Evolutionary conservation across 2,113 vertebrate genomes (phyloP), one percentile per base, ranked within the genome.

Genomic region (Sylvilagus bachmani): DNA sequence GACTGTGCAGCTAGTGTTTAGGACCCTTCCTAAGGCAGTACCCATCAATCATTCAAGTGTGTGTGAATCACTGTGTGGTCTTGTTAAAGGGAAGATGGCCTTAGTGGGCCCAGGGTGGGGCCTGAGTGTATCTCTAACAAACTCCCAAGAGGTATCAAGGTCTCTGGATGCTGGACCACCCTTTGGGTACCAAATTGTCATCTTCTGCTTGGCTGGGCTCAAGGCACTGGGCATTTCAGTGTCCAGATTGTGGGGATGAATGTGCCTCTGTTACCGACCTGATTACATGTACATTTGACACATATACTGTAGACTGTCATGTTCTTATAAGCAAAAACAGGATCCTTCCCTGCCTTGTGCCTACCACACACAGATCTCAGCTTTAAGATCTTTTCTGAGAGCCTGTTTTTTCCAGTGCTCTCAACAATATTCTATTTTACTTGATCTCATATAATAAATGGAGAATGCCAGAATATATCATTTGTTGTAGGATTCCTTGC

Each of bases 391-490:
- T 36, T 83, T 79, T 61, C 8, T n/a, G 8, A 83, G 13, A 87
- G 90, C 21, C 51, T 67, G 61, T 87, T 67, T 84, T 44, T 89
- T 62, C 22, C 24, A 73, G 25, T 22, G 64, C 67, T 62, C 62
- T 80, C 36, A 84, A 74, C 16, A 88, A 55, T 62, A 49, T 27
- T 95, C 74, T 74, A 29, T 62, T 89, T 93, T 22, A 61, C 8
- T 7, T 78, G 75, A 53, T 53, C 70, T 78, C 25, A 89, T 55
- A 82, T 62, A 66, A 61, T 33, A 82, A 71, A 71, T 22, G 36
- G 29, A 24, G 58, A 51, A 86, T 51, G 33, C 11, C 67, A 62
- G 13, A 19, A 31, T 36, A 38, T 25, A 25, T 29, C 44, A 58
- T 61, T 67, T 70, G 22, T 12, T 66, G 17, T 16, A 62, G 31